phyloP scores from a whole-genome alignment of 64 coral and sea anemone genomes.

The Acropora yongei region DNA sequence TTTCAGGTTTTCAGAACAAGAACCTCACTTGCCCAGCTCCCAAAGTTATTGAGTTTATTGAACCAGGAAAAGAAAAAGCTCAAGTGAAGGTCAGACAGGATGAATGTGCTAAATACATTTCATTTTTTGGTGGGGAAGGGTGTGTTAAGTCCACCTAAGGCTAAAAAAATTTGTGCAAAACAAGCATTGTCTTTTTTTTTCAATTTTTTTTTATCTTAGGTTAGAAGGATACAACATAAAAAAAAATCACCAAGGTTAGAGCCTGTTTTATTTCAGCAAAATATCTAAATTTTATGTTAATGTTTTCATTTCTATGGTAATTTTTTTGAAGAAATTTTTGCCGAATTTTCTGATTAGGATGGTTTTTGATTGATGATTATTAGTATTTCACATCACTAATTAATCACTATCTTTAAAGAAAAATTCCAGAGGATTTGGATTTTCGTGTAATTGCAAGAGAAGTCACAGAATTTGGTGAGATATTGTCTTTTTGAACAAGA shows the following conservation, averaged over 20 bases:
- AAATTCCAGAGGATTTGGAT: slow-evolving; percentile 60
- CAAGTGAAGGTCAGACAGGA: not conserved
- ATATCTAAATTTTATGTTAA: not conserved
- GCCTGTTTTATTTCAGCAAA: no score
- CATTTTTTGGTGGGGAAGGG: no score
- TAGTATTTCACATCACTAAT: no score
- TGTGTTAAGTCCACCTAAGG: no score
- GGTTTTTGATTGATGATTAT: no score
- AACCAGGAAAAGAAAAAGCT: slow-evolving; percentile 68
- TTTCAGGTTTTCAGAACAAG: slow-evolving; percentile 9
- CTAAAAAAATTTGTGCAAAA: no score
- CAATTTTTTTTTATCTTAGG: not conserved
- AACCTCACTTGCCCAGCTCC: slow-evolving; percentile 40
- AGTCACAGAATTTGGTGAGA: slow-evolving; percentile 90
- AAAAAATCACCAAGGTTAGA: slow-evolving; percentile 24
- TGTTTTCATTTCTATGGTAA: not conserved
- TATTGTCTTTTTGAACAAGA: not conserved
- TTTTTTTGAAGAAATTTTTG: no score
- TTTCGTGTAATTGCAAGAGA: slow-evolving; percentile 78
- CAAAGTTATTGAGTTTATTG: slow-evolving; percentile 81
- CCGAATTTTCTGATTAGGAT: no score
- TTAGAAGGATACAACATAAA: slow-evolving; percentile 27
- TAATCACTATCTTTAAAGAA: not conserved
- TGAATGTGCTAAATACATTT: not conserved
- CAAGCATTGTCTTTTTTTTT: not conserved